Conservation (phyloP, 2,797 vertebrate genomes). For the Pangasius mekongensis region DNA sequence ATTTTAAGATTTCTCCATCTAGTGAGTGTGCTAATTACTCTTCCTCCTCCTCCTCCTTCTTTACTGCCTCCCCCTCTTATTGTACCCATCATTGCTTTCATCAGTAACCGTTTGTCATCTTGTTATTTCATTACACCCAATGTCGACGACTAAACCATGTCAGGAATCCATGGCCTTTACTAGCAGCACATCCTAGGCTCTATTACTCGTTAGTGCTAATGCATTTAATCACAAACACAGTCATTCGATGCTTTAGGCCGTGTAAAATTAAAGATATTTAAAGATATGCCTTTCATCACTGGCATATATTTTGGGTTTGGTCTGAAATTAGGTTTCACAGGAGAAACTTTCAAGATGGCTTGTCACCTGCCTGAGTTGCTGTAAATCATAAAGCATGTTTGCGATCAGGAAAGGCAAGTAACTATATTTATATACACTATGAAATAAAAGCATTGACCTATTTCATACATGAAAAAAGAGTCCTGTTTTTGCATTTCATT, state of each 20-base stretch:
- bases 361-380: neutral
- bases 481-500: slow-evolving; percentile 21
- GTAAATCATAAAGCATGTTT: neutral
- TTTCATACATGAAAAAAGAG: slow-evolving; percentile 2
- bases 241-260: slow-evolving; percentile 52
- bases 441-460: slow-evolving; percentile 4
- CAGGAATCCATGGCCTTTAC: slow-evolving; percentile 37
- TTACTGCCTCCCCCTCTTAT: slow-evolving; percentile 26
- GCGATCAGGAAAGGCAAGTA: neutral
- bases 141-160: slow-evolving; percentile 22
- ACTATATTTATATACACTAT: neutral
- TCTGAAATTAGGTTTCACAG: neutral
- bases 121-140: slow-evolving; percentile 42
- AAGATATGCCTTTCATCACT: slow-evolving; percentile 37
- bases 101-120: slow-evolving; percentile 19
- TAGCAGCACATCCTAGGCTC: slow-evolving; percentile 35
- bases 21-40: slow-evolving; percentile 36
- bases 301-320: neutral
- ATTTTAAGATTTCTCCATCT: slow-evolving; percentile 16
- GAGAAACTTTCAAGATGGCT: neutral
- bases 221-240: slow-evolving; percentile 44
- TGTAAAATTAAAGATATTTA: slow-evolving; percentile 38
- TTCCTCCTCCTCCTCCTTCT: slow-evolving; percentile 37
- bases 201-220: slow-evolving; percentile 41
- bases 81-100: slow-evolving; percentile 40